Evolutionary conservation across 2,888 invertebrate genomes (phyloP).

Genomic region (Liopterus haemorrhoidalis): DNA sequence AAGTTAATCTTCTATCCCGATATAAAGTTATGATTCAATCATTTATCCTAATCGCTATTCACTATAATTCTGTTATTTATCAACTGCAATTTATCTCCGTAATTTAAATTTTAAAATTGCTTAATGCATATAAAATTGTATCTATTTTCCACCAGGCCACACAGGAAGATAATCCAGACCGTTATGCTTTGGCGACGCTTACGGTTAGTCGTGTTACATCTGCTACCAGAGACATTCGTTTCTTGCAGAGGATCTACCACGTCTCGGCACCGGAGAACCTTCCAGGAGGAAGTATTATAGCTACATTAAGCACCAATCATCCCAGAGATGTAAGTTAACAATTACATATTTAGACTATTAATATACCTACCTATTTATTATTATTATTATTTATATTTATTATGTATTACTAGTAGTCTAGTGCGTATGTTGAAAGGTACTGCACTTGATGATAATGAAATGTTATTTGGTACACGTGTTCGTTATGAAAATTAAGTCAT

Average conservation of each 20-base stretch:
- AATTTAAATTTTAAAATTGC: background rate
- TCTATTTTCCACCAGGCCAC: constrained; percentile 55
- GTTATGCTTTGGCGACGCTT: constrained; percentile 80
- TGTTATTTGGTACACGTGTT: too few relatives aligned
- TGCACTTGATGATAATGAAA: too few relatives aligned
- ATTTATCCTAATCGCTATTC: background rate
- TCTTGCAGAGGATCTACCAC: constrained; percentile 64
- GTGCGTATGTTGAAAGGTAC: too few relatives aligned
- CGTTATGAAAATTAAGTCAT: too few relatives aligned
- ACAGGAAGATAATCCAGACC: constrained; percentile 79
- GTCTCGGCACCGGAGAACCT: constrained; percentile 72
- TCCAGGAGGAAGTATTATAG: constrained; percentile 65
- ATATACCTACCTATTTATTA: too few relatives aligned
- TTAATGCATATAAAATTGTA: background rate
- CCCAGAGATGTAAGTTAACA: constrained; percentile 51
- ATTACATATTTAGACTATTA: too few relatives aligned
- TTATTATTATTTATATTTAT: too few relatives aligned
- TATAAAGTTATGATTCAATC: background rate
- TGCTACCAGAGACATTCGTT: constrained; percentile 49
- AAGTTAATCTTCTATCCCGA: too few relatives aligned
- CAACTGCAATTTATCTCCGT: background rate
- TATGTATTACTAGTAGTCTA: too few relatives aligned
- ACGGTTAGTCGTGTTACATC: constrained; percentile 54
- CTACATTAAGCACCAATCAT: constrained; percentile 62
- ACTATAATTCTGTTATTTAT: background rate